Evolutionary conservation across 1,140 invertebrate genomes (phyloP).

Genomic region (Tetramorium simillimum): DNA sequence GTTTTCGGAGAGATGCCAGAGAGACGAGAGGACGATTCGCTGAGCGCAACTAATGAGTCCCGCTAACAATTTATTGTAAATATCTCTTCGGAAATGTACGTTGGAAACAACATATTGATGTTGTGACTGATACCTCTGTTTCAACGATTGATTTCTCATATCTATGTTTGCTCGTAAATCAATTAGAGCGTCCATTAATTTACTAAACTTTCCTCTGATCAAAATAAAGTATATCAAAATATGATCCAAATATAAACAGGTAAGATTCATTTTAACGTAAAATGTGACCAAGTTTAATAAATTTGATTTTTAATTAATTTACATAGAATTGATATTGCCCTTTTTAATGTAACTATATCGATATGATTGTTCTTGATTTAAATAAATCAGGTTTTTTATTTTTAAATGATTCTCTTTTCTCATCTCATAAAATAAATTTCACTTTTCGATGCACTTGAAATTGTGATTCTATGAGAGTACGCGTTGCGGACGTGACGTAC

Average conservation of each 20-base stretch:
- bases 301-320: conserved; percentile 4
- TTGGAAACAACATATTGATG: not conserved
- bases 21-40: not conserved
- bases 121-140: not conserved
- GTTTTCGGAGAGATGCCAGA: conserved; percentile 6
- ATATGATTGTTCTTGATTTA: not conserved
- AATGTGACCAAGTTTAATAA: not conserved
- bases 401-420: not conserved
- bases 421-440: not conserved
- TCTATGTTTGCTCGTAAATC: not conserved
- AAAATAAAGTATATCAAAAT: not conserved
- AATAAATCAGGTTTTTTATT: not conserved
- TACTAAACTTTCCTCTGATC: not conserved
- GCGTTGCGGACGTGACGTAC: not conserved
- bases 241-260: not conserved
- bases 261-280: not conserved
- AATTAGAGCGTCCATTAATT: conserved; percentile 13
- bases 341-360: not conserved
- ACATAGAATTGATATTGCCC: not conserved
- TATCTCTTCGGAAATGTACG: not conserved
- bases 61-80: conserved; percentile 10
- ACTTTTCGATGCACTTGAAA: not conserved
- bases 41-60: not conserved
- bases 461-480: not conserved
- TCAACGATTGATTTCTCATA: not conserved